Conservation (phyloP, 2,113 vertebrate genomes). For the Xenotilapia caudafasciata region DNA sequence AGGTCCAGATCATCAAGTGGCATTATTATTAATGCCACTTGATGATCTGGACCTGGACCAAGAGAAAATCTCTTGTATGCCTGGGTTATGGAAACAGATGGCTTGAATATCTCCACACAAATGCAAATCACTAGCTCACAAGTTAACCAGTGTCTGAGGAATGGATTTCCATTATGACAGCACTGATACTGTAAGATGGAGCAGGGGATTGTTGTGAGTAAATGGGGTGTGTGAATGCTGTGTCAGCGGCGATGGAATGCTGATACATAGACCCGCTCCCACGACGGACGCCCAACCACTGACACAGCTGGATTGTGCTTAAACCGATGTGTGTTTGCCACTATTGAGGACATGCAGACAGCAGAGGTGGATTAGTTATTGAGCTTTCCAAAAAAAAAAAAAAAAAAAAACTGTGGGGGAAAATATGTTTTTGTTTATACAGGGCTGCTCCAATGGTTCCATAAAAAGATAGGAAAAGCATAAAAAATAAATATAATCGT, state of each 20-base stretch:
- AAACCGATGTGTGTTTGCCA: neutral
- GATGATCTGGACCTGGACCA: neutral
- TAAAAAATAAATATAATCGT: neutral
- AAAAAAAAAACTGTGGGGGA: neutral
- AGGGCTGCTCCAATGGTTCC: neutral
- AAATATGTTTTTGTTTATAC: neutral
- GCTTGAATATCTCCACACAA: neutral
- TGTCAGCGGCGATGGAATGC: slow-evolving; percentile 19
- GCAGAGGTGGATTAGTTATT: neutral
- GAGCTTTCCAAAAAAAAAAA: neutral
- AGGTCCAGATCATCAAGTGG: neutral
- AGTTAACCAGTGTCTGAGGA: slow-evolving; percentile 5
- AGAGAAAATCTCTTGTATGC: neutral
- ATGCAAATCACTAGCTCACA: slow-evolving; percentile 9
- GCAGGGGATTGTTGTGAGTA: slow-evolving; percentile 21
- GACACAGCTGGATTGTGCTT: slow-evolving; percentile 35
- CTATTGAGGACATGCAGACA: neutral
- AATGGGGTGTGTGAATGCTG: slow-evolving; percentile 41
- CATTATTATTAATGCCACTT: neutral
- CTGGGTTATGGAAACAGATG: slow-evolving; percentile 23
- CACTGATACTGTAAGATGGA: slow-evolving; percentile 20
- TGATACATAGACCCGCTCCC: slow-evolving; percentile 19
- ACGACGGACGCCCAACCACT: slow-evolving; percentile 1
- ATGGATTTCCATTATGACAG: neutral
- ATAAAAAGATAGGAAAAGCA: neutral